A percentile compares a stretch with the other conserved stretches of the same genome.
phyloP scores from a whole-genome alignment of 2,888 invertebrate genomes.

The Loripinus fragilis region DNA sequence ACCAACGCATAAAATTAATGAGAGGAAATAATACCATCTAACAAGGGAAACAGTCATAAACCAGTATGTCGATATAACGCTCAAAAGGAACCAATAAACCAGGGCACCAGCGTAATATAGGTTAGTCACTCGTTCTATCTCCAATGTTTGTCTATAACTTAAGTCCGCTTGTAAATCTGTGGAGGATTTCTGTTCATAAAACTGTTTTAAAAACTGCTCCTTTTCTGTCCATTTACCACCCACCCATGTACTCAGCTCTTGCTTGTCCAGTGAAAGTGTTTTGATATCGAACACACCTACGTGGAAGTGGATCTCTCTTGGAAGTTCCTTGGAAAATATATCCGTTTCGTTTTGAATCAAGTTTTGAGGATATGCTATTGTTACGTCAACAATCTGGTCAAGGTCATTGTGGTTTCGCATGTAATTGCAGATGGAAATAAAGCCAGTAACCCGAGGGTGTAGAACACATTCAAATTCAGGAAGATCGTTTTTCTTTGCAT shows the following conservation, averaged over 20 bases:
- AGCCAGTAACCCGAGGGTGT: conserved; percentile 93
- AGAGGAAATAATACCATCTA: conserved; percentile 18
- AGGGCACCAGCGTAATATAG: conserved; percentile 32
- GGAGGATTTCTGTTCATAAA: conserved; percentile 57
- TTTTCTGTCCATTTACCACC: conserved; percentile 82
- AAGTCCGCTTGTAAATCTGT: neutral
- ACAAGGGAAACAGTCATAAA: conserved; percentile 14
- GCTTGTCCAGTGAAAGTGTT: conserved; percentile 62
- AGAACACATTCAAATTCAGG: conserved; percentile 89
- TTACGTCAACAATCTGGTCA: conserved; percentile 92
- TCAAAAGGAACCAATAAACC: conserved; percentile 26
- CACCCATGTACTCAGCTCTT: conserved; percentile 78
- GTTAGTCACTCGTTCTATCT: conserved; percentile 34
- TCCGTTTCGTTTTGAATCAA: conserved; percentile 90
- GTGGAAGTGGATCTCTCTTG: conserved; percentile 90
- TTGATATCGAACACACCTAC: conserved; percentile 85
- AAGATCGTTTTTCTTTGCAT: conserved; percentile 88
- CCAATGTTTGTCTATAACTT: conserved; percentile 18
- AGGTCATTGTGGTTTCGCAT: conserved; percentile 86
- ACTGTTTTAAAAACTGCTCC: conserved; percentile 79
- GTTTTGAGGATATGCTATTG: conserved; percentile 91
- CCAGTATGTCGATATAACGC: neutral
- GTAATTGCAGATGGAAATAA: conserved; percentile 83
- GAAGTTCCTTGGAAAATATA: conserved; percentile 89
- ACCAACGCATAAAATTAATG: neutral